These are phyloP conservation scores for Peromyscus leucopus DNA, from an alignment of 2,113 vertebrate species.

Conservation along the genomic window DNA sequence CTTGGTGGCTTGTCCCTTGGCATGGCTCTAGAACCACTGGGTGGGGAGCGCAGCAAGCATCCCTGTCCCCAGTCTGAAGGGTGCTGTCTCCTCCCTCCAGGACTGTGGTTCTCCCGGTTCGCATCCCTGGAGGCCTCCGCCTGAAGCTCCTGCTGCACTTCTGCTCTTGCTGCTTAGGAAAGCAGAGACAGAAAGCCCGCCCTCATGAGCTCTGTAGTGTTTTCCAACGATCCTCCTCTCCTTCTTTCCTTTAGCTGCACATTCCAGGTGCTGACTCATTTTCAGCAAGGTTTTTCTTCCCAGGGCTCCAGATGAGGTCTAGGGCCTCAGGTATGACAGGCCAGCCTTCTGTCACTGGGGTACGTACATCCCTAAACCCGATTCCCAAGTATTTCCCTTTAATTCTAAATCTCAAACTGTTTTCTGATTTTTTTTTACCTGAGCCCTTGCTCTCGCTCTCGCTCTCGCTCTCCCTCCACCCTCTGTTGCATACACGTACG, in stretches of 20 bases:
- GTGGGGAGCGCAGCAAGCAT: not conserved
- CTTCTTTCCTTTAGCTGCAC: not conserved
- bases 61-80: not conserved
- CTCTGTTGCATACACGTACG: not conserved
- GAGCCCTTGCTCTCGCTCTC: not conserved
- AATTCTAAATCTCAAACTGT: not conserved
- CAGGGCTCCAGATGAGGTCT: no score
- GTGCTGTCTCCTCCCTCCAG: not conserved
- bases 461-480: fast-evolving
- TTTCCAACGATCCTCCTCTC: not conserved
- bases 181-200: not conserved
- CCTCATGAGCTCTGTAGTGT: not conserved
- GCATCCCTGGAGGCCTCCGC: not conserved
- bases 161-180: not conserved
- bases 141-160: not conserved
- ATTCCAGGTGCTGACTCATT: not conserved
- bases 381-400: not conserved
- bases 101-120: not conserved
- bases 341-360: not conserved
- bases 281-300: not conserved
- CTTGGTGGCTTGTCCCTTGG: not conserved
- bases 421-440: slow-evolving; percentile 24
- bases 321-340: not conserved
- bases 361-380: not conserved
- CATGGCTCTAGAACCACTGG: not conserved